phyloP scores from a whole-genome alignment of 2,113 vertebrate species.

The Ivindomyrus marchei region DNA sequence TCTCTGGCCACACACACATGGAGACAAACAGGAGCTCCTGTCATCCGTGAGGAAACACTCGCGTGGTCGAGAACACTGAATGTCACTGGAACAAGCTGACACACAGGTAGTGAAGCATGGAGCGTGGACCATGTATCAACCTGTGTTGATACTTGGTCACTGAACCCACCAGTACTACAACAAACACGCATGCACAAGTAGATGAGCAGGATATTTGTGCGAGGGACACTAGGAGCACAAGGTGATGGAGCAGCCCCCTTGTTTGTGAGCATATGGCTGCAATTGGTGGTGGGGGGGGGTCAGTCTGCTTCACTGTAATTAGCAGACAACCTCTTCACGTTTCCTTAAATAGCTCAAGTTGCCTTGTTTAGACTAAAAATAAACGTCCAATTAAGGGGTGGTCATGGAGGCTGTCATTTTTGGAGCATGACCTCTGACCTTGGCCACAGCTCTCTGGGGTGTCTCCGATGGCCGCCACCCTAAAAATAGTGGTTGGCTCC shows the following conservation, averaged over 20 bases:
- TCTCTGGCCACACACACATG: constrained; percentile 1
- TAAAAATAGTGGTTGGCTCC: constrained; percentile 34
- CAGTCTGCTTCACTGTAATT: constrained; percentile 67
- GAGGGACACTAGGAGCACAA: constrained; percentile 48
- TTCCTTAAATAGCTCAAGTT: constrained; percentile 81
- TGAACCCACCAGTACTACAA: not conserved
- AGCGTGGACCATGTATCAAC: not conserved
- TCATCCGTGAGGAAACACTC: not conserved
- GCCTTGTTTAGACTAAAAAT: constrained; percentile 71
- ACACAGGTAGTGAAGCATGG: not conserved
- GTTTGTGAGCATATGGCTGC: constrained; percentile 60
- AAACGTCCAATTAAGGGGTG: constrained; percentile 64
- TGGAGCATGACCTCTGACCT: constrained; percentile 60
- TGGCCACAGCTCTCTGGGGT: constrained; percentile 56
- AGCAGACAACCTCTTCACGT: constrained; percentile 69
- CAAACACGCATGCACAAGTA: not conserved
- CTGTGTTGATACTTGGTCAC: not conserved
- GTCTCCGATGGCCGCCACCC: constrained; percentile 50
- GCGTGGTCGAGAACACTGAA: not conserved
- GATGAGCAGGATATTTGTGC: constrained; percentile 15
- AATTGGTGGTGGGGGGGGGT: constrained; percentile 56
- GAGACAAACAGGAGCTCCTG: not conserved
- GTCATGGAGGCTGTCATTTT: constrained; percentile 60
- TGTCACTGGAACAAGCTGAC: not conserved
- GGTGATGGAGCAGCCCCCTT: constrained; percentile 50